Base-by-base conservation (phyloP, 2,113 vertebrate species). In the Etia nguti region DNA sequence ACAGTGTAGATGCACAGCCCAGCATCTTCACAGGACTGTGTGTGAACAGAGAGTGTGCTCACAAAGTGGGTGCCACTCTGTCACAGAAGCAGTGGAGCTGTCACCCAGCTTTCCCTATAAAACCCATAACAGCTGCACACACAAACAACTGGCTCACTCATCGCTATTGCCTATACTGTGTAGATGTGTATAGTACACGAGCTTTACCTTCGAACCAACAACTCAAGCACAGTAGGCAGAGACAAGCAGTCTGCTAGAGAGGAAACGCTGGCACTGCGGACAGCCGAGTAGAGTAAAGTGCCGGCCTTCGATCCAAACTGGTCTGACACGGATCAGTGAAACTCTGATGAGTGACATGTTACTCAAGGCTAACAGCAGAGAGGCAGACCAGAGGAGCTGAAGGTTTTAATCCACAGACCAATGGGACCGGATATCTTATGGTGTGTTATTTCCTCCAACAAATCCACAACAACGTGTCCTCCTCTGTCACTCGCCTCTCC, bases 1-100 rank as follows among this genome's bases (percentile, higher is more conserved):
- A 62, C 34, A 36, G 22, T 3, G 29, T 11, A 79, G 82, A 46
- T 5, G 10, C 20, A 20, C 29, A 38, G 20, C 75, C 55, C 38
- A 56, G 65, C 3, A n/a, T 86, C 81, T n/a, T 81, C 68, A 62
- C 43, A 1, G 90, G 89, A 57, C 68, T 91, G 43, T 83, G 10
- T 1, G 68, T n/a, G 15, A 79, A 89, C 1, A 6, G 22, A 10
- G 38, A 54, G 88, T 12, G 18, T 94, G 88, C 43, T 81, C 57
- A 84, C 70, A 86, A 22, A 88, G 82, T 62, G 12, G 16, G 20
- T 26, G 75, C 34, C 82, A 6, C 50, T 75, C 48, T 29, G 15
- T 68, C 46, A 11, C 29, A 24, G 15, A 10, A 31, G 60, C 34
- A 41, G 12, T 43, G 65, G 84, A 89, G 85, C 85, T 86, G 89